Percentiles rank a stretch among this genome's conserved stretches.
Evolutionary conservation across 2,113 vertebrate genomes (phyloP).

Genomic region (Muntiacus reevesi): DNA sequence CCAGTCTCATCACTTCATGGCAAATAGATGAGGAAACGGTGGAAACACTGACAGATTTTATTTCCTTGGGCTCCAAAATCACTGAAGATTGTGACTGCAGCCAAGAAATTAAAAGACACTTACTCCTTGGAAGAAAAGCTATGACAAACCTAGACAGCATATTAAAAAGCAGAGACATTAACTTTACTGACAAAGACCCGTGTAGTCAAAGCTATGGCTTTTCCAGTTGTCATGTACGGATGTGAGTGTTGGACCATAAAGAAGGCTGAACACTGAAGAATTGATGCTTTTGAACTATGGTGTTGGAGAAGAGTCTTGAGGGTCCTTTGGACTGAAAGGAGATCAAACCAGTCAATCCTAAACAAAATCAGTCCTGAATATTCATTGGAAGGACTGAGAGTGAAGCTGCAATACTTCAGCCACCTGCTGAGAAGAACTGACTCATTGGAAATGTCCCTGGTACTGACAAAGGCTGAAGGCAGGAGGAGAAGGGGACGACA

Average conservation of each 20-base stretch:
- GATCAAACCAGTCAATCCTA: background rate
- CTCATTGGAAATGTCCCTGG: background rate
- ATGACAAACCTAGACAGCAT: background rate
- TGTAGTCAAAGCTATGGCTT: background rate
- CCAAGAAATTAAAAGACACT: background rate
- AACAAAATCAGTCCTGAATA: background rate
- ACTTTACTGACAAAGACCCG: background rate
- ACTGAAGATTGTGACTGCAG: background rate
- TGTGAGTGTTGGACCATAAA: background rate
- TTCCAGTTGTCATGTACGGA: background rate
- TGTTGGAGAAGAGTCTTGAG: background rate
- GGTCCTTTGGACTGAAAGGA: background rate
- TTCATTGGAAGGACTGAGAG: background rate
- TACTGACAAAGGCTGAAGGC: background rate
- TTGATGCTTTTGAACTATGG: background rate
- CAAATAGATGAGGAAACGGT: background rate
- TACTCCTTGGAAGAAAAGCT: background rate
- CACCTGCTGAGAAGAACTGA: background rate
- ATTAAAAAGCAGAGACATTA: background rate
- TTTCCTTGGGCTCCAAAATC: background rate
- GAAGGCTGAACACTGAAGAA: background rate
- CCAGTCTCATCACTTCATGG: background rate
- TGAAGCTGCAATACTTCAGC: background rate
- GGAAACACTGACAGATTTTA: background rate
- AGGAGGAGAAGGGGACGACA: background rate